Base-by-base conservation (phyloP, 2,797 vertebrate genomes). In the Chloroceryle inda region DNA sequence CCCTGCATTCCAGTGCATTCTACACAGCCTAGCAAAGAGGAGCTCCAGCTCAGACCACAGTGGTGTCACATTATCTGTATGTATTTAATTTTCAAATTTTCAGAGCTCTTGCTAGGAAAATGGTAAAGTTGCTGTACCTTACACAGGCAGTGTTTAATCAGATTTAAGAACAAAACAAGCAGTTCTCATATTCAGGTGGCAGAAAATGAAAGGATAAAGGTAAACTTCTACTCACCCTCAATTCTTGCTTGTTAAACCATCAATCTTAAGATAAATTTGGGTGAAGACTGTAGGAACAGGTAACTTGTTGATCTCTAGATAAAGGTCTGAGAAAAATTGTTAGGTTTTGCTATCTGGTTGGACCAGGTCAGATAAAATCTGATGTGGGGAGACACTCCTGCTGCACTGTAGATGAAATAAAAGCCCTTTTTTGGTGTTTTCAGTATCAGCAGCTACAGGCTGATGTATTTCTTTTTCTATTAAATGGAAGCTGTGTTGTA, bases 401-500 rank as follows among this genome's bases (percentile, higher is more conserved):
- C 10, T 18, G 16, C 22, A 29, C 53, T 7, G 63, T 42, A 71
- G 53, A 63, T 90, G 89, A 94, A 86, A 42, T 69, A 84, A 78
- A 89, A 94, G n/a, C 20, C 38, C 4, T 37, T 47, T 63, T 45
- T 38, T 44, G 13, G 74, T 35, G 26, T 67, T 67, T 77, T 84
- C 62, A 78, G 21, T 29, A 44, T 69, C 67, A 76, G 81, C 94
- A 96, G 94, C 92, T 96, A 96, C 45, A 52, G 84, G 83, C 71
- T 77, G 78, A 89, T 47, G 62, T 76, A 33, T 31, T 92, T 80
- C 94, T 68, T 92, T 77, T 77, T 93, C 89, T 73, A 40, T 91
- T 87, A 84, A 91, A 76, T 62, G 52, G 81, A 91, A 92, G 85
- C 56, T 86, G 55, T 47, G 10, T 33, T 29, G 13, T 88, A 97